Evolutionary conservation across 2,888 invertebrate genomes (phyloP).

Genomic region (Scaptomyza flava): DNA sequence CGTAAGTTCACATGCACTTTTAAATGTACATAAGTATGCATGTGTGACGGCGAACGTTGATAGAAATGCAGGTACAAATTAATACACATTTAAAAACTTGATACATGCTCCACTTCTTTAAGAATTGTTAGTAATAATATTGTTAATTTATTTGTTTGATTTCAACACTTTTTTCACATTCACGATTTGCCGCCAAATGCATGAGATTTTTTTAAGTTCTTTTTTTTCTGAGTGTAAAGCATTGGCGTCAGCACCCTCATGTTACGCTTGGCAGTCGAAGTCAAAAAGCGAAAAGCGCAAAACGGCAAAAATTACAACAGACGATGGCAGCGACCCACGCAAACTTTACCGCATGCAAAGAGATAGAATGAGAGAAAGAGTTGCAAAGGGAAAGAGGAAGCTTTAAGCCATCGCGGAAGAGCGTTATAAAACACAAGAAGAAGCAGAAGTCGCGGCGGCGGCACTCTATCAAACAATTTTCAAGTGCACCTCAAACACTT

Average conservation of each 20-base stretch:
- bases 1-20: neutral
- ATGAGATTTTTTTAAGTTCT: neutral
- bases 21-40: constrained; percentile 3
- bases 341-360: constrained; percentile 34
- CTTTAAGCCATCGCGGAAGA: constrained; percentile 49
- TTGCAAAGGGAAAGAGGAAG: constrained; percentile 18
- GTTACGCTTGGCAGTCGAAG: constrained; percentile 35
- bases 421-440: constrained; percentile 48
- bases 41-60: neutral
- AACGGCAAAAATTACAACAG: constrained; percentile 49
- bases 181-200: neutral
- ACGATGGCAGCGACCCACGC: constrained; percentile 49
- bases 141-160: neutral
- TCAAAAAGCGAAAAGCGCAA: constrained; percentile 44
- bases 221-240: constrained; percentile 10
- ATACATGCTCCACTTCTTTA: no score
- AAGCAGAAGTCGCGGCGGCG: constrained; percentile 21
- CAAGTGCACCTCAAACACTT: constrained; percentile 36
- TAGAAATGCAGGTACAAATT: constrained; percentile 26
- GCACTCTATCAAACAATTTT: constrained; percentile 33
- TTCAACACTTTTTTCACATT: neutral
- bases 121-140: no score
- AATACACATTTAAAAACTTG: constrained; percentile 1
- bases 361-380: neutral
- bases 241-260: constrained; percentile 52